Evolutionary conservation across 2,113 vertebrate species (phyloP), one percentile per base, ranked within the genome.

Genomic region (Lutjanus erythropterus): DNA sequence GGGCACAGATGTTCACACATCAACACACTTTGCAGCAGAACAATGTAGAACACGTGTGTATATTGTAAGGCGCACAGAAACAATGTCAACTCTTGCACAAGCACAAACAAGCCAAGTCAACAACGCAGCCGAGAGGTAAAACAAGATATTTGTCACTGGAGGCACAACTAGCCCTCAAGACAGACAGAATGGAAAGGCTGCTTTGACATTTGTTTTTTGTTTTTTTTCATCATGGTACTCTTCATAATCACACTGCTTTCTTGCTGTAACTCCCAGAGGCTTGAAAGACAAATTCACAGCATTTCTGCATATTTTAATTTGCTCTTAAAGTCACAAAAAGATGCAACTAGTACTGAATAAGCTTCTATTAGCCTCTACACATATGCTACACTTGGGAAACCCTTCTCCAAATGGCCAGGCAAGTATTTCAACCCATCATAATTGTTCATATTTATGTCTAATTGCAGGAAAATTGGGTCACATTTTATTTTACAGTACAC

Each of bases 1-100:
- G 35, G 46, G 23, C 56, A 65, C 52, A 74, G 50, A 80, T 47
- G 44, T 46, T 65, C 25, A 62, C 58, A 52, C 70, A 55, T 35
- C 50, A 52, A 16, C 67, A 46, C 35, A 59, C 66, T 25, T 1
- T 9, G 41, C 35, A 27, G 56, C 27, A 19, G 61, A 55, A 27
- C 19, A n/a, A 42, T 12, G 41, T n/a, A 56, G 35, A 61, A 55
- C 59, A 65, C 35, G 25, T 9, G 4, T 64, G 35, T 60, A 37
- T 44, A 21, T 23, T 18, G 18, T 27, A 15, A 19, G 18, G 50
- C 42, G 19, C 33, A 50, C 23, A 60, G 12, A 55, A 33, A 56
- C 44, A 69, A 61, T 21, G 49, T 41, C 72, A 39, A 8, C 46
- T 47, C 0, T 37, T 50, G n/a, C 59, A 59, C 39, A 42, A 8